phyloP scores from a whole-genome alignment of 2,888 invertebrate species.

The Thera britannica region DNA sequence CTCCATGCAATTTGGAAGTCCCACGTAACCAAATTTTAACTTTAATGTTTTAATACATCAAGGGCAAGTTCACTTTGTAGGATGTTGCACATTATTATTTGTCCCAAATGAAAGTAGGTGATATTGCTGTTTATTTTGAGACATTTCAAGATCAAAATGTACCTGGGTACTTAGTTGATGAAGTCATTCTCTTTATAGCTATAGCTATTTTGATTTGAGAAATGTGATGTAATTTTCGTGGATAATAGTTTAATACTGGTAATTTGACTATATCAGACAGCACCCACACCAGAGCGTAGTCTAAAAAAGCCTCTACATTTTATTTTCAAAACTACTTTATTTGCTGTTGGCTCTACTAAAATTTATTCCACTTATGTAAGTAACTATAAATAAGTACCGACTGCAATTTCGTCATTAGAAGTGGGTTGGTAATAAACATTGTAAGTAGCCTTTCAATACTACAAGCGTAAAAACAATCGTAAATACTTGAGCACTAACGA shows the following conservation, averaged over 20 bases:
- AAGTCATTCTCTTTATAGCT: conserved; percentile 28
- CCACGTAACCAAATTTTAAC: conserved; percentile 5
- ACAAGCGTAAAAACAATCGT: background rate
- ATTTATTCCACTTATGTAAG: background rate
- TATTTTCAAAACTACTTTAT: background rate
- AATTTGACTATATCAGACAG: no score
- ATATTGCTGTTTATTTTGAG: conserved; percentile 38
- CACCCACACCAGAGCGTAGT: no score
- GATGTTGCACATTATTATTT: conserved; percentile 26
- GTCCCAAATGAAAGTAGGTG: conserved; percentile 46
- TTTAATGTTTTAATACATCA: conserved; percentile 44
- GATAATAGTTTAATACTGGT: no score
- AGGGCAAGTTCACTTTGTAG: conserved; percentile 52
- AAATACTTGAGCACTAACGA: background rate
- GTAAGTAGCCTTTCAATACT: conserved; percentile 1
- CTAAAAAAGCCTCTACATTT: no score
- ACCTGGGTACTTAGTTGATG: conserved; percentile 31
- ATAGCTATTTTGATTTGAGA: no score
- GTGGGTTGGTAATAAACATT: conserved; percentile 3
- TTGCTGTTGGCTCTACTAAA: background rate
- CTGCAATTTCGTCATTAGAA: conserved; percentile 10
- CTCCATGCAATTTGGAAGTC: conserved; percentile 2
- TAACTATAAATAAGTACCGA: background rate
- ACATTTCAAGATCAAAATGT: conserved; percentile 46
- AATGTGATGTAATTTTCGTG: no score